These are phyloP conservation scores for Spea multiplicata DNA, from an alignment of 2,113 vertebrate species.

Conservation along the genomic window DNA sequence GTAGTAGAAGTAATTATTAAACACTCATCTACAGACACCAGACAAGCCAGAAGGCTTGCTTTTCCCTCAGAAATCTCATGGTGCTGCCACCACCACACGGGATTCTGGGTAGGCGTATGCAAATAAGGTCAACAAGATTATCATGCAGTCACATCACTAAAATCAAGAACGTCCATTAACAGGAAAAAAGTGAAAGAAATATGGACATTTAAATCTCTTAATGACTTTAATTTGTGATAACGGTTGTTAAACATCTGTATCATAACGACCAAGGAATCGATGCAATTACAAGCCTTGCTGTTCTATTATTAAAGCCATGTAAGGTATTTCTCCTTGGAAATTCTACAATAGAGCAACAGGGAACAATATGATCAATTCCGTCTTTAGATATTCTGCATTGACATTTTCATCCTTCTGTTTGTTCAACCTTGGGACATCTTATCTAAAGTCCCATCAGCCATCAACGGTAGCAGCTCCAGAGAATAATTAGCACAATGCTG, in stretches of 20 bases:
- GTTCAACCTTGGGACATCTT: slow-evolving; percentile 6
- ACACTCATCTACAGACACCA: too few relatives aligned
- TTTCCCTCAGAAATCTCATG: too few relatives aligned
- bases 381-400: not conserved
- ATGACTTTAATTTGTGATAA: slow-evolving; percentile 1
- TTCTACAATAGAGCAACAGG: slow-evolving; percentile 14
- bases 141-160: too few relatives aligned
- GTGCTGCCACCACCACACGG: too few relatives aligned
- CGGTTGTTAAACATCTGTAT: slow-evolving; percentile 20
- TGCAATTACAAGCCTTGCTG: not conserved
- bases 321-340: slow-evolving; percentile 27
- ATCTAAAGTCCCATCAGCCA: not conserved
- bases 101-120: too few relatives aligned
- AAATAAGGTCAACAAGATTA: too few relatives aligned
- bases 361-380: slow-evolving; percentile 16
- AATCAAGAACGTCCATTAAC: too few relatives aligned
- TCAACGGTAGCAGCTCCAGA: not conserved
- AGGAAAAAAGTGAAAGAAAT: not conserved
- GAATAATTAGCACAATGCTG: not conserved
- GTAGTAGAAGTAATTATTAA: too few relatives aligned
- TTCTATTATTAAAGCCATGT: not conserved
- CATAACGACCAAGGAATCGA: not conserved
- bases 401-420: slow-evolving; percentile 18
- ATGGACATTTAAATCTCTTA: not conserved
- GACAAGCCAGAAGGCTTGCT: too few relatives aligned